These are phyloP conservation scores for Ctenoplectra terminalis DNA, from an alignment of 1,140 invertebrate species.

Conservation along the genomic window DNA sequence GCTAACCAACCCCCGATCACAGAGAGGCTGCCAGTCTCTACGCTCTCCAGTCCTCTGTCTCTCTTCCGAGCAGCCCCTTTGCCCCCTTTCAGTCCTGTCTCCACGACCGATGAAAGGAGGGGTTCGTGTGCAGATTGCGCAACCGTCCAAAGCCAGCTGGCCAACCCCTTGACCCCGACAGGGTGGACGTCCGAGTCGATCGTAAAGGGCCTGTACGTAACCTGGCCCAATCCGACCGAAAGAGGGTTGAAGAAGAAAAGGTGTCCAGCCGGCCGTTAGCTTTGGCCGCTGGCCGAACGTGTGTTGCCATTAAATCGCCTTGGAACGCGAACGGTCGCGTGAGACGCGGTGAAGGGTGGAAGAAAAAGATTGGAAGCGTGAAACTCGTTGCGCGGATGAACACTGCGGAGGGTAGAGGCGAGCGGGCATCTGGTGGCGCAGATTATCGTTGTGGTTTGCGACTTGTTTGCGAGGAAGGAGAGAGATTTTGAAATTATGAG, in stretches of 20 bases:
- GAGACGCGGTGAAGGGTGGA: not conserved
- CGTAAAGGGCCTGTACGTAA: constrained; percentile 59
- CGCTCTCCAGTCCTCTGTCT: not conserved
- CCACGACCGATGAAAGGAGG: constrained; percentile 51
- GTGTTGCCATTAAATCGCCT: constrained; percentile 36
- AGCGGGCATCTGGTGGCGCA: not conserved
- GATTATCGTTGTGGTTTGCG: not conserved
- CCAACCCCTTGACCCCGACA: constrained; percentile 73
- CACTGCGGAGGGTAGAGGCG: not conserved
- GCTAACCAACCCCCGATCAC: constrained; percentile 57
- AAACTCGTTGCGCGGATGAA: not conserved
- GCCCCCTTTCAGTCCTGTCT: constrained; percentile 27
- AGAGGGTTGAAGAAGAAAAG: constrained; percentile 68
- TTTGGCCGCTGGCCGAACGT: constrained; percentile 43
- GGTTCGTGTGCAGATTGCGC: constrained; percentile 70
- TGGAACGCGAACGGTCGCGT: not conserved
- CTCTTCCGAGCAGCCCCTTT: constrained; percentile 1
- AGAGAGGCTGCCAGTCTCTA: constrained; percentile 30
- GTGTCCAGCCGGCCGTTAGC: constrained; percentile 64
- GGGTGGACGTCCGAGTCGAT: constrained; percentile 60
- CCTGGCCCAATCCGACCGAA: constrained; percentile 50
- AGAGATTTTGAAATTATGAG: not conserved
- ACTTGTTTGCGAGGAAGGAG: not conserved
- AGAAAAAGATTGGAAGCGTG: not conserved
- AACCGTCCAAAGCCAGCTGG: constrained; percentile 74